phyloP scores from a whole-genome alignment of 2,797 vertebrate species.

The Darevskia nairensis region DNA sequence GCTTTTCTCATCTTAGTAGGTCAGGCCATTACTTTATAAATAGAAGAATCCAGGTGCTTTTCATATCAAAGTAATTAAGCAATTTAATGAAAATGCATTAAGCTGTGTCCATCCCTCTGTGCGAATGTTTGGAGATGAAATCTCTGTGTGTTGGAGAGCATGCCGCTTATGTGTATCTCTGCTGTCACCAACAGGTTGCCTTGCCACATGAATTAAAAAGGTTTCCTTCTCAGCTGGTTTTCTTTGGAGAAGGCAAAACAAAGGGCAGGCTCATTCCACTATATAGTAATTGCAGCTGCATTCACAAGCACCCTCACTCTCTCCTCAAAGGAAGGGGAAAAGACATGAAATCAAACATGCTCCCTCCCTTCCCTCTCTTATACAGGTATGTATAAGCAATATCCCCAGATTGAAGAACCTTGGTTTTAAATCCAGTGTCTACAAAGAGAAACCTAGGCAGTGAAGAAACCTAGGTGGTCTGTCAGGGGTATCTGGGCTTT shows the following conservation, averaged over 20 bases:
- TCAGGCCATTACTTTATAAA: constrained; percentile 69
- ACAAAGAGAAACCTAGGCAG: not conserved
- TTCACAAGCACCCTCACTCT: not conserved
- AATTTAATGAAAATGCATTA: constrained; percentile 79
- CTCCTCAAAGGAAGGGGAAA: not conserved
- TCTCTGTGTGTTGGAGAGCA: constrained; percentile 43
- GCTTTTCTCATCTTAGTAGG: constrained; percentile 62
- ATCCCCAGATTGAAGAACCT: no score
- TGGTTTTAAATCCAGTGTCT: not conserved
- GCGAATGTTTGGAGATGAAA: constrained; percentile 63
- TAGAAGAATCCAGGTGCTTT: constrained; percentile 72
- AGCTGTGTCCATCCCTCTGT: constrained; percentile 70
- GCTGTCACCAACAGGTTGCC: constrained; percentile 82
- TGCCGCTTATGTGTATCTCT: constrained; percentile 68
- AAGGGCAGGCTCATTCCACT: constrained; percentile 36
- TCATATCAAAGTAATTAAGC: constrained; percentile 76
- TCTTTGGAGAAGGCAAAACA: constrained; percentile 51
- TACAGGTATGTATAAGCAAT: not conserved
- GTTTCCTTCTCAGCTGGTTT: constrained; percentile 37
- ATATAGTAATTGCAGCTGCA: not conserved
- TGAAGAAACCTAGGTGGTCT: not conserved
- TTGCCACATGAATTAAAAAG: constrained; percentile 67
- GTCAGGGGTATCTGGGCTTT: not conserved
- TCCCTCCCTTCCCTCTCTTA: not conserved
- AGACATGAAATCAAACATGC: not conserved